Percentiles rank a stretch among this genome's conserved stretches.
Evolutionary conservation across 2,113 vertebrate genomes (phyloP).

Genomic region (Oncorhynchus tshawytscha): DNA sequence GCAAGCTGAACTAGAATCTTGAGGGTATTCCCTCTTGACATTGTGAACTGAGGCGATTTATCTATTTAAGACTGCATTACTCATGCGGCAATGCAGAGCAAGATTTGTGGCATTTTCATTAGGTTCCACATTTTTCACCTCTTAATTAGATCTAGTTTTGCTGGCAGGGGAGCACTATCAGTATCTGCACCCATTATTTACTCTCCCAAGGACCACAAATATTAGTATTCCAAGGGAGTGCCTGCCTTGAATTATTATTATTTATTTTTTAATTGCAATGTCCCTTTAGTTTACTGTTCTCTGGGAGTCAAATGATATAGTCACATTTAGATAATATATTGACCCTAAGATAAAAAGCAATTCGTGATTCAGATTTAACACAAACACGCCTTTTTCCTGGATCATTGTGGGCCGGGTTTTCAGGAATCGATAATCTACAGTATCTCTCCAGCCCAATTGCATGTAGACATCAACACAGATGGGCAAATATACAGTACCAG

Average conservation of each 20-base stretch:
- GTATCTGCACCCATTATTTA: conserved; percentile 37
- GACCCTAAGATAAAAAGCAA: neutral
- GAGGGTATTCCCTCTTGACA: conserved; percentile 56
- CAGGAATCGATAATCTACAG: neutral
- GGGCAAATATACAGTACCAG: too few species aligned
- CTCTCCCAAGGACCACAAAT: conserved; percentile 40
- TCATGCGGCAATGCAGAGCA: conserved; percentile 32
- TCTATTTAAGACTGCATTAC: conserved; percentile 57
- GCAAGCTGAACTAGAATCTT: conserved; percentile 57
- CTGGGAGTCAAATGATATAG: neutral
- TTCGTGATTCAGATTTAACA: neutral
- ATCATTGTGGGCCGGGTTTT: neutral
- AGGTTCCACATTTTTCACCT: conserved; percentile 53
- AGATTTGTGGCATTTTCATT: conserved; percentile 65
- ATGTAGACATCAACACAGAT: too few species aligned
- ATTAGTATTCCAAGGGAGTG: conserved; percentile 21
- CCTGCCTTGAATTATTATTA: conserved; percentile 17
- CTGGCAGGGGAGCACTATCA: conserved; percentile 48
- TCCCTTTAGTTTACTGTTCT: neutral
- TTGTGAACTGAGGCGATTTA: conserved; percentile 55
- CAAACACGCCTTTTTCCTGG: neutral
- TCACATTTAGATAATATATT: neutral
- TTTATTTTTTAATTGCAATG: neutral
- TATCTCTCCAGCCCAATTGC: too few species aligned
- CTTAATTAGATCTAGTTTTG: conserved; percentile 54